These are phyloP conservation scores for Formica selysi DNA, from an alignment of 1,140 invertebrate species.

Conservation along the genomic window DNA sequence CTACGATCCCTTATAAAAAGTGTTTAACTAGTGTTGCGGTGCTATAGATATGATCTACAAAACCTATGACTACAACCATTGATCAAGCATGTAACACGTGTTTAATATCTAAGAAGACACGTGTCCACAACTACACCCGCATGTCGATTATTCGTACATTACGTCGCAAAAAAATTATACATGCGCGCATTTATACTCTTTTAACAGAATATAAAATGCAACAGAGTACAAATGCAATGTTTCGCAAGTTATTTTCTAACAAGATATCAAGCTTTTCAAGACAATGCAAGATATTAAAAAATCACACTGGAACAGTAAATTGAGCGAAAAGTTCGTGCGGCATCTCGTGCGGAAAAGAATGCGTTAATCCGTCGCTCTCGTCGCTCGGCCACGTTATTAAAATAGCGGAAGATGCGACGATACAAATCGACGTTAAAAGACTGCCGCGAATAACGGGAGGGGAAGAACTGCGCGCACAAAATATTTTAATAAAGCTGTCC, in stretches of 20 bases:
- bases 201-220: neutral
- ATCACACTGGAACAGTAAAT: neutral
- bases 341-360: neutral
- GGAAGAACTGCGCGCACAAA: constrained; percentile 11
- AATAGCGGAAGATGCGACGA: constrained; percentile 29
- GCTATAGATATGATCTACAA: constrained; percentile 43
- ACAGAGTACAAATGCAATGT: neutral
- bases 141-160: neutral
- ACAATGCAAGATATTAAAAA: constrained; percentile 18
- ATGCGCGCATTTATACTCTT: constrained; percentile 8
- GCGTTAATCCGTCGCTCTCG: constrained; percentile 36
- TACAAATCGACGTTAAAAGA: constrained; percentile 33
- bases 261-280: neutral
- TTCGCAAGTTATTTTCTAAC: constrained; percentile 1
- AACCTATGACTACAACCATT: constrained; percentile 8
- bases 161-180: neutral
- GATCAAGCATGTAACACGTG: constrained; percentile 9
- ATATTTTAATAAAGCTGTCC: constrained; percentile 61
- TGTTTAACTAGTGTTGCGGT: neutral
- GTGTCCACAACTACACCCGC: neutral
- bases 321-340: neutral
- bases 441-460: neutral
- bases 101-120: constrained; percentile 6
- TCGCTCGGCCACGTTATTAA: constrained; percentile 46
- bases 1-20: neutral